A percentile compares a stretch with the other conserved stretches of the same genome.
These are phyloP conservation scores for Abrostola triplasia DNA, from an alignment of 2,888 invertebrate genomes.

Conservation along the genomic window DNA sequence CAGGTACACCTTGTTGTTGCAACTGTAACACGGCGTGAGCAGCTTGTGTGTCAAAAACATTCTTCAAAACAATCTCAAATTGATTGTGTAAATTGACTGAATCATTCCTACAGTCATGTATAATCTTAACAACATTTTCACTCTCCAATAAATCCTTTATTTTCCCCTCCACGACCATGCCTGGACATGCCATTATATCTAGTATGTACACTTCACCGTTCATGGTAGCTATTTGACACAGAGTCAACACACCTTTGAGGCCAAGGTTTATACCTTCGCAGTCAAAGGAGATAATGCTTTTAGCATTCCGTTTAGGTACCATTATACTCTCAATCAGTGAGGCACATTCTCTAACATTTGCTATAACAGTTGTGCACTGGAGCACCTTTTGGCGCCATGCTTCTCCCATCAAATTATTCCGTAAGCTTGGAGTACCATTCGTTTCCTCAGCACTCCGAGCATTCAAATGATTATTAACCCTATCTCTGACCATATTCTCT, in stretches of 20 bases:
- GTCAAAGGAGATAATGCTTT: slow-evolving; percentile 94
- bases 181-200: slow-evolving; percentile 95
- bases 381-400: slow-evolving; percentile 94
- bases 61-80: slow-evolving; percentile 93
- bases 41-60: slow-evolving; percentile 97
- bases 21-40: slow-evolving; percentile 97
- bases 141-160: slow-evolving; percentile 94
- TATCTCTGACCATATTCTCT: slow-evolving; percentile 91
- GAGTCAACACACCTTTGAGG: slow-evolving; percentile 94
- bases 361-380: slow-evolving; percentile 94
- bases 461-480: slow-evolving; percentile 84
- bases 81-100: slow-evolving; percentile 95
- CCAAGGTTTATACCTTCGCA: slow-evolving; percentile 98
- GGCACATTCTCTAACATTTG: slow-evolving; percentile 93
- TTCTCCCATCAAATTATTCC: slow-evolving; percentile 89
- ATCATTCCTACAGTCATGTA: slow-evolving; percentile 97
- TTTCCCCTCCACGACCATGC: slow-evolving; percentile 93
- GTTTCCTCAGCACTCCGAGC: slow-evolving; percentile 80
- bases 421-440: slow-evolving; percentile 79
- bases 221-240: slow-evolving; percentile 95
- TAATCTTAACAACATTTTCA: slow-evolving; percentile 94
- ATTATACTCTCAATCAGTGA: slow-evolving; percentile 93
- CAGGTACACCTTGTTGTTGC: slow-evolving; percentile 96
- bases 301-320: slow-evolving; percentile 85
- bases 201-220: slow-evolving; percentile 95